Base-by-base conservation (phyloP, 2,797 vertebrate species). In the Scomberomorus guttatus region DNA sequence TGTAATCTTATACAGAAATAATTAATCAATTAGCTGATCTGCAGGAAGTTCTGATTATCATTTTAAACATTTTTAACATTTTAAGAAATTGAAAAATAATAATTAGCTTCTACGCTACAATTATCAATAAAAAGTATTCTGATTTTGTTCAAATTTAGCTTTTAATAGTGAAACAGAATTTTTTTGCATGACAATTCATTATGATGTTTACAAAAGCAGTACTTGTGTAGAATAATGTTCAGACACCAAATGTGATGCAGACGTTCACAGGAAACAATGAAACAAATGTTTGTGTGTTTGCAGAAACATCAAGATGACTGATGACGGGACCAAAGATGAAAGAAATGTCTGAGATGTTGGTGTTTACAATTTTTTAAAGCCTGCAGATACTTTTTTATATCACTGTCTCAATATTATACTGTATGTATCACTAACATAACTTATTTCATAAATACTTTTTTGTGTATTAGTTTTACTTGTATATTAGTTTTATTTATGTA, bases 261-360 rank as follows among this genome's bases (percentile, higher is more conserved):
- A 34, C 13, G 64, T 32, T 34, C 39, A 22, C 14, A 22, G 22
- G 0, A n/a, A 74, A 44, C 7, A 32, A 9, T 17, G 59, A 39
- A 37, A 22, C 20, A 22, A 59, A 20, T 27, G 0, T 58, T 29
- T 78, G 8, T 81, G 56, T 81, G 8, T 82, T 91, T 75, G 51
- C 83, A 93, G 91, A 87, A 84, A 29, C 79, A 91, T 86, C 80
- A 82, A 85, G 75, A 86, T 14, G 77, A 64, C 67, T 83, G 79
- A 88, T n/a, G 39, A 50, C 14, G 1, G 27, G 27, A 76, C 44
- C 54, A 46, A 32, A 72, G 58, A 65, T 8, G 13, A 79, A 25
- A 3, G 13, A 79, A 25, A 3, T 3, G 11, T 20, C 3, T 34
- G 37, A 75, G 7, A 48, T 70, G 20, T 69, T 57, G 52, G 6